These are phyloP conservation scores for Emmelina monodactyla DNA, from an alignment of 2,888 invertebrate genomes.

Conservation along the genomic window DNA sequence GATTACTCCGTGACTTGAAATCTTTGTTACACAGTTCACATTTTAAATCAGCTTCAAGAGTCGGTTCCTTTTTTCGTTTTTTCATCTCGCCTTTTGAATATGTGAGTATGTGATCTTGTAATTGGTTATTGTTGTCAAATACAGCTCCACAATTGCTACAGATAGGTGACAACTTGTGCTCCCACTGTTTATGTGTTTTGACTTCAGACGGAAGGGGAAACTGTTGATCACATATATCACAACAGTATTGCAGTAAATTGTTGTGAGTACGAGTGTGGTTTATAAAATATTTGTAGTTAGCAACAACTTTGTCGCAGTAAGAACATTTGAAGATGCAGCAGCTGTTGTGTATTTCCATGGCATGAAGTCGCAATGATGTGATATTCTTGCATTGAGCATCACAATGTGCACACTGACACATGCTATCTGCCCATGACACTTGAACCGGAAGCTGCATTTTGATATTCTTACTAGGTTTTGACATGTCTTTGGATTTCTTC, in stretches of 20 bases:
- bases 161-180: slow-evolving; percentile 22
- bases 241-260: slow-evolving; percentile 36
- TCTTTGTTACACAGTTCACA: slow-evolving; percentile 44
- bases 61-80: slow-evolving; percentile 24
- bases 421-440: slow-evolving; percentile 42
- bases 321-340: slow-evolving; percentile 50
- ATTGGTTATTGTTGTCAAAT: slow-evolving; percentile 33
- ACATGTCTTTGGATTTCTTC: slow-evolving; percentile 17
- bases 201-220: slow-evolving; percentile 28
- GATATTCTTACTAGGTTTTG: slow-evolving; percentile 5
- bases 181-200: slow-evolving; percentile 31
- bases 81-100: slow-evolving; percentile 30
- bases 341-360: slow-evolving; percentile 39
- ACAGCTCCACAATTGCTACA: slow-evolving; percentile 40
- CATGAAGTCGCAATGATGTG: slow-evolving; percentile 39
- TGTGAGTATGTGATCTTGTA: slow-evolving; percentile 38
- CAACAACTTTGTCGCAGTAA: slow-evolving; percentile 37
- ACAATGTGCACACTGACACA: slow-evolving; percentile 45
- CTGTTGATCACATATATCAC: slow-evolving; percentile 42
- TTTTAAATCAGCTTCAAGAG: slow-evolving; percentile 28
- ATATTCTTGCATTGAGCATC: slow-evolving; percentile 49
- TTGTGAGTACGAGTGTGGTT: slow-evolving; percentile 43
- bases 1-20: slow-evolving; percentile 44
- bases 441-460: slow-evolving; percentile 10
- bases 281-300: slow-evolving; percentile 34